phyloP scores from a whole-genome alignment of 2,113 vertebrate species.

The Apodemus speciosus region DNA sequence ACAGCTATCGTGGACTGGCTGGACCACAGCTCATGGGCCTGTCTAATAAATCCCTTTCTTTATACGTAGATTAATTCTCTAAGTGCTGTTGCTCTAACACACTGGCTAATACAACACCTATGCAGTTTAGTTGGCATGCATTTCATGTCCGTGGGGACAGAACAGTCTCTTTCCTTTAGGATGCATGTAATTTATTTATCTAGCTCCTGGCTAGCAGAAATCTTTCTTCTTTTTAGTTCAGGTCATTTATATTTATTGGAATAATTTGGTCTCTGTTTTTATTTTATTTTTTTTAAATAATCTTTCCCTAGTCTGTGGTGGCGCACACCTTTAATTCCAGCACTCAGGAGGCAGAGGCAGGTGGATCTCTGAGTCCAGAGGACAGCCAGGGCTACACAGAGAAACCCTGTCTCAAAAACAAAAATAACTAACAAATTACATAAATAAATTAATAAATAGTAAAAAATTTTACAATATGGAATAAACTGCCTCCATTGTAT shows the following conservation, averaged over 20 bases:
- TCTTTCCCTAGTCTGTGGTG: background rate
- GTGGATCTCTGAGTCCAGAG: background rate
- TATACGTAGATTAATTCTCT: background rate
- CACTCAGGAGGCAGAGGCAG: background rate
- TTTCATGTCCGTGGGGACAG: background rate
- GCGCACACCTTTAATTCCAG: background rate
- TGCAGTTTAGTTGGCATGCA: constrained; percentile 1
- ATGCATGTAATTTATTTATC: constrained; percentile 8
- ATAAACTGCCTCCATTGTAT: background rate
- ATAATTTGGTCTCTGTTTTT: constrained; percentile 34
- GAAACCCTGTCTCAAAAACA: background rate
- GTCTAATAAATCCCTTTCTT: background rate
- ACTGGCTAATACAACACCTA: background rate
- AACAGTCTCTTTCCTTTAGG: constrained; percentile 15
- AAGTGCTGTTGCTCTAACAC: background rate
- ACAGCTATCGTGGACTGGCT: background rate
- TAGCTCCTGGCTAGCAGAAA: background rate
- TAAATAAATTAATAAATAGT: too few relatives aligned
- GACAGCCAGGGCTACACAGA: background rate
- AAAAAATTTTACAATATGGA: background rate
- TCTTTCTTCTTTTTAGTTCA: constrained; percentile 3
- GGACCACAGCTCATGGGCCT: background rate
- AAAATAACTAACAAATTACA: background rate
- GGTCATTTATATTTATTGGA: constrained; percentile 14
- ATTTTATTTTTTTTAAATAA: constrained; percentile 22